Evolutionary conservation across 2,797 vertebrate species (phyloP).

Genomic region (Falco berigora): DNA sequence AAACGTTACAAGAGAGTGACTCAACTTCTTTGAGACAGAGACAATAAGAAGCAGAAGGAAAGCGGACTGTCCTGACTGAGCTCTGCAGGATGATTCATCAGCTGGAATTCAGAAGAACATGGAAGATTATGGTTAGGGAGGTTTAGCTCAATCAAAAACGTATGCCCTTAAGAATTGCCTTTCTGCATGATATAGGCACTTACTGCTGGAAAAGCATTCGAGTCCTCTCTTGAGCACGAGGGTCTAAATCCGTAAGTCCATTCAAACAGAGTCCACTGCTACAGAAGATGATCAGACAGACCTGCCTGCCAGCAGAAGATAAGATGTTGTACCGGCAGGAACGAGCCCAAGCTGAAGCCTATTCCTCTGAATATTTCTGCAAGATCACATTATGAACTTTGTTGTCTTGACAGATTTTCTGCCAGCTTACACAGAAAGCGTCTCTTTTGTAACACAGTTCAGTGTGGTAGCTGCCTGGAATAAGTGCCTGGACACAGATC

Average conservation of each 20-base stretch:
- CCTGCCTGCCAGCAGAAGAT: background rate
- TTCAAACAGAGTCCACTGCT: background rate
- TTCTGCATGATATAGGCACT: background rate
- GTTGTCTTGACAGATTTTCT: background rate
- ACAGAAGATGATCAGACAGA: background rate
- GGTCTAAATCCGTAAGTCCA: background rate
- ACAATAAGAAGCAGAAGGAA: slow-evolving; percentile 20
- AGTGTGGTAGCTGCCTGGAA: background rate
- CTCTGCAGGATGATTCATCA: slow-evolving; percentile 27
- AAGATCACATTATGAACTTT: background rate
- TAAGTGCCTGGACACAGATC: background rate
- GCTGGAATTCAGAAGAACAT: slow-evolving; percentile 27
- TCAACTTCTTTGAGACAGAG: slow-evolving; percentile 38
- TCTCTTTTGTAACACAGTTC: background rate
- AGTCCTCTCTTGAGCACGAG: background rate
- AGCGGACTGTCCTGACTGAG: background rate
- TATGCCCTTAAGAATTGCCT: background rate
- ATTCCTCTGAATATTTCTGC: background rate
- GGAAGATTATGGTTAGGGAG: background rate
- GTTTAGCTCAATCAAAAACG: slow-evolving; percentile 4
- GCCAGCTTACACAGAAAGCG: rapidly evolving
- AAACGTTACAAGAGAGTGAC: slow-evolving; percentile 39
- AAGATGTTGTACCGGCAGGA: background rate
- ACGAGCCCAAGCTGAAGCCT: background rate
- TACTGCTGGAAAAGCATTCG: background rate